Conservation (phyloP, 2,797 vertebrate genomes). For the Siniperca scherzeri region DNA sequence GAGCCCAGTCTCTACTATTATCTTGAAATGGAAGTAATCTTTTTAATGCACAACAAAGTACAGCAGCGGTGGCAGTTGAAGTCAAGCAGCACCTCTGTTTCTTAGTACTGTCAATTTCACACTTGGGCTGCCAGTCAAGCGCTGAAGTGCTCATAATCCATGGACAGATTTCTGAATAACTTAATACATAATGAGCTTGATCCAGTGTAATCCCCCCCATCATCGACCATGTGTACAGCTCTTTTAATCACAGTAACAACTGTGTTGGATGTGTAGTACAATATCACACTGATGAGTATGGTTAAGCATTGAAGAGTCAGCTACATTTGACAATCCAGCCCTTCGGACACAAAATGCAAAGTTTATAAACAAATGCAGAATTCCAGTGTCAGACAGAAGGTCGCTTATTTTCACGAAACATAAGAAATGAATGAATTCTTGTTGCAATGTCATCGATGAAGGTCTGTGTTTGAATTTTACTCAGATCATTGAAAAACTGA, state of each 20-base stretch:
- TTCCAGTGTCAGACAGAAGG: not conserved
- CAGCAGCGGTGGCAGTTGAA: not conserved
- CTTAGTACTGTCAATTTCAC: conserved; percentile 39
- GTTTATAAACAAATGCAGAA: conserved; percentile 6
- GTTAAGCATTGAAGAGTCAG: conserved; percentile 17
- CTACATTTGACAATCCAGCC: conserved; percentile 52
- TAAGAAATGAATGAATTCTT: not conserved
- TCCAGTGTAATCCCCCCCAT: conserved; percentile 25
- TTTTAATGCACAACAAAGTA: conserved; percentile 24
- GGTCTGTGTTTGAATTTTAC: conserved; percentile 23
- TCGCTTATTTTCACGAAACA: conserved; percentile 8
- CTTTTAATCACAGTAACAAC: conserved; percentile 47
- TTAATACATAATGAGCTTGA: conserved; percentile 69
- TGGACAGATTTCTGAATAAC: conserved; percentile 61
- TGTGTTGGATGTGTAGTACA: conserved; percentile 50
- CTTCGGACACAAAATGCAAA: conserved; percentile 39
- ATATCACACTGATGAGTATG: conserved; percentile 42
- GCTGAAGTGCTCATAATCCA: conserved; percentile 52
- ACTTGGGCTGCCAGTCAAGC: conserved; percentile 51
- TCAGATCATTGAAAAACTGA: conserved; percentile 11
- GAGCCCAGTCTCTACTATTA: not conserved
- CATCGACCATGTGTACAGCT: conserved; percentile 24
- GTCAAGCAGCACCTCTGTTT: conserved; percentile 11
- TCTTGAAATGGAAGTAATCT: not conserved
- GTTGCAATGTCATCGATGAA: not conserved